Evolutionary conservation across 2,113 vertebrate genomes (phyloP), one percentile per base, ranked within the genome.

Genomic region (Phycodurus eques): DNA sequence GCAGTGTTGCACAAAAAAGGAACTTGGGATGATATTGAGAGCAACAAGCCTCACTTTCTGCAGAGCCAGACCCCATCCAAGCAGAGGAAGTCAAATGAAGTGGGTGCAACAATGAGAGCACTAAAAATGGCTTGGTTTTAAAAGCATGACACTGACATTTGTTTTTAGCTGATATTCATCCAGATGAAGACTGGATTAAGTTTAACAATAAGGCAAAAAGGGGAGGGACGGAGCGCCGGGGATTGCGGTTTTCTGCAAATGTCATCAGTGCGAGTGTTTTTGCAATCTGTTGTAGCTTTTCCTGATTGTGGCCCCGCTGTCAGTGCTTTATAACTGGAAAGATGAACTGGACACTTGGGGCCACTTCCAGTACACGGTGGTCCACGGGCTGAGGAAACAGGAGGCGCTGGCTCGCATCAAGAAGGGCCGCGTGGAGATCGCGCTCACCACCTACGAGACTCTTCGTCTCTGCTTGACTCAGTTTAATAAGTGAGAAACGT

Each of bases 301-400:
- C 74, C 93, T 99, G 35, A 94, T 99, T 81, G 95, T 99, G 80
- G 93, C 97, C 20, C 98, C 98, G 6, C 92, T 99, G 80, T 99
- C 98, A 75, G 94, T 99, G 68, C 92, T 99, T 43, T 98, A 96
- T 78, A 98, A 98, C 83, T 99, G 98, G 98, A 98, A 93, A 80
- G 95, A 99, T 87, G 98, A 99, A 75, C 81, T 99, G 80, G 95
- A 98, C 39, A 96, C 95, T 0, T 99, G 96, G 98, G 97, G 98
- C 19, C 93, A 99, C 89, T 98, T 99, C 76, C 95, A 90, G 83
- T 85, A 92, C 20, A 91, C 81, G 70, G 65, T 98, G 61, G 93
- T 99, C 70, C 96, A 99, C 15, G 96, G 98, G 53, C 92, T 88
- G 87, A 94, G 84, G 84, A 99, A 97, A 80, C 95, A 96, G 7